Evolutionary conservation across 2,888 invertebrate genomes (phyloP).

Genomic region (Aleiodes testaceus): DNA sequence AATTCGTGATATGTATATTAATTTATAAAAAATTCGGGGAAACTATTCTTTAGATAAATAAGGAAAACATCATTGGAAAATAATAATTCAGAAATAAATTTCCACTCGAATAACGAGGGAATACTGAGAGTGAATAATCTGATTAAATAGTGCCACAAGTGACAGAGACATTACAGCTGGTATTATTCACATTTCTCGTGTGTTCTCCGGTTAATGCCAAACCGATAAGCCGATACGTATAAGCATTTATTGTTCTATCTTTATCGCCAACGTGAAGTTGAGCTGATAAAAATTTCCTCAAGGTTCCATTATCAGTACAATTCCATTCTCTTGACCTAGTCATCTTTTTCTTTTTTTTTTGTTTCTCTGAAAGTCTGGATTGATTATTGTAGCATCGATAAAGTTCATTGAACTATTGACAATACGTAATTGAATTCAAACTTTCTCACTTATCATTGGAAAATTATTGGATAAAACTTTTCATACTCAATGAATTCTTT

Average conservation of each 20-base stretch:
- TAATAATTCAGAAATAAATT: no score
- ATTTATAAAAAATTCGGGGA: no score
- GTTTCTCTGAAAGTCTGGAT: constrained; percentile 2
- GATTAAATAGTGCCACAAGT: background rate
- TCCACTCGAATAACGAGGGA: no score
- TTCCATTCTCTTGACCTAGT: constrained; percentile 45
- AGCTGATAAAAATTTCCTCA: constrained; percentile 38
- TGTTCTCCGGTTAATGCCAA: constrained; percentile 26
- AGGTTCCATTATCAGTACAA: constrained; percentile 42
- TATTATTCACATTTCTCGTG: constrained; percentile 24
- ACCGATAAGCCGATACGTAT: constrained; percentile 34
- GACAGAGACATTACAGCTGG: constrained; percentile 12
- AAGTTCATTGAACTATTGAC: constrained; percentile 32
- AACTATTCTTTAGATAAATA: no score
- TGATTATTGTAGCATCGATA: constrained; percentile 23
- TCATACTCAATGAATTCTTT: constrained; percentile 5
- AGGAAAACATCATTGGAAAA: no score
- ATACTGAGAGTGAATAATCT: no score
- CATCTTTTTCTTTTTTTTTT: constrained; percentile 24
- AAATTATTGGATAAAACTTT: background rate
- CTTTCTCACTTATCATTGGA: constrained; percentile 1
- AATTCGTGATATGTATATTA: no score
- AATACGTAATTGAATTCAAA: background rate
- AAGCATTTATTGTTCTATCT: constrained; percentile 16
- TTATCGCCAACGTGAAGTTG: constrained; percentile 36